Conservation (phyloP, 2,888 invertebrate species). For the Heliconius charithonia region DNA sequence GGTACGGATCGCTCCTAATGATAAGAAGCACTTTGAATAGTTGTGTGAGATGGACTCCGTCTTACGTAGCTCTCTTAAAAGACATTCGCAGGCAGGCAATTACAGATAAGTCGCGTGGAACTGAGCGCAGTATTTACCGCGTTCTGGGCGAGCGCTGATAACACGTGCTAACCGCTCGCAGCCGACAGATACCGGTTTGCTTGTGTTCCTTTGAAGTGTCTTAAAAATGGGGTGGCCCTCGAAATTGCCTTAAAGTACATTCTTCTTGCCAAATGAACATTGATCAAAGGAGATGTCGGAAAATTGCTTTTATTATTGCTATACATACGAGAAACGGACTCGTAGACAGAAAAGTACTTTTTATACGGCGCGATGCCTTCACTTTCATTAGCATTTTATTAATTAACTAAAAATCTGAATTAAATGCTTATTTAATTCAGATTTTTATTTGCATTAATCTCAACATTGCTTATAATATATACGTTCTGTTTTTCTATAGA, state of each 20-base stretch:
- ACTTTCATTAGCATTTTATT: slow-evolving; percentile 30
- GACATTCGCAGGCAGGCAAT: slow-evolving; percentile 82
- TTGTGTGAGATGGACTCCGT: slow-evolving; percentile 76
- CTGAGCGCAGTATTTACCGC: slow-evolving; percentile 78
- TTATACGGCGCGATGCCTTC: slow-evolving; percentile 21
- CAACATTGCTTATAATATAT: not conserved
- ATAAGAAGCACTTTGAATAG: slow-evolving; percentile 69
- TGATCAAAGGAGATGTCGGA: slow-evolving; percentile 47
- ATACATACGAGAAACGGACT: slow-evolving; percentile 32
- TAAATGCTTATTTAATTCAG: slow-evolving; percentile 20
- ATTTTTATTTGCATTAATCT: slow-evolving; percentile 13
- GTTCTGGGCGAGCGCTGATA: slow-evolving; percentile 68
- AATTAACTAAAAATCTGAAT: slow-evolving; percentile 34
- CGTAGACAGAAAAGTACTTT: slow-evolving; percentile 35
- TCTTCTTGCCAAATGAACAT: slow-evolving; percentile 47
- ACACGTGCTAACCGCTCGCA: slow-evolving; percentile 51
- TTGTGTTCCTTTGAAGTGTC: slow-evolving; percentile 49
- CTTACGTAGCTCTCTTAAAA: slow-evolving; percentile 77
- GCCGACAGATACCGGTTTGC: slow-evolving; percentile 45
- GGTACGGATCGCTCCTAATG: slow-evolving; percentile 66
- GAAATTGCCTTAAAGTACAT: slow-evolving; percentile 49
- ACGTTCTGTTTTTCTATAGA: not conserved
- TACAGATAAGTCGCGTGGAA: slow-evolving; percentile 81
- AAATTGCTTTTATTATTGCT: slow-evolving; percentile 46
- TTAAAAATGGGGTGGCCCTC: slow-evolving; percentile 49